Base-by-base conservation (phyloP, 2,797 vertebrate genomes). In the Coregonus sp. region DNA sequence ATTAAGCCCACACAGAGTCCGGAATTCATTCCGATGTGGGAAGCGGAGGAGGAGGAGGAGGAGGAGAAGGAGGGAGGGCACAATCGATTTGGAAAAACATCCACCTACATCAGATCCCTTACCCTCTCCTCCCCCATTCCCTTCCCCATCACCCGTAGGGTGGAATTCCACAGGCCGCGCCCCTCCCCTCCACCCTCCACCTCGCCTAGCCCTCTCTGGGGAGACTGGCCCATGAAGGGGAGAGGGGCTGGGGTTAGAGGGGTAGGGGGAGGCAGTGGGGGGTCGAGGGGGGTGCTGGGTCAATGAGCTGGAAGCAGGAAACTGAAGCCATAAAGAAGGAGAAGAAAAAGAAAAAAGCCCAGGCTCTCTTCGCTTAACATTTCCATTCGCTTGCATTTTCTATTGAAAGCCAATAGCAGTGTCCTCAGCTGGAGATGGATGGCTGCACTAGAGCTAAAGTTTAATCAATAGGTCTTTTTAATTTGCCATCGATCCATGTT, bases 381-480 rank as follows among this genome's bases (percentile, higher is more conserved):
- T 95, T 95, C 94, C 93, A 95, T 95, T 95, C 88, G 92, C 93
- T 94, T 94, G 92, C 94, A 94, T 94, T 94, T 95, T 94, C 92
- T 95, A 94, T 95, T 93, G 94, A 93, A 94, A 95, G 94, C 93
- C 94, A 94, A 94, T 95, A 93, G 92, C 90, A 88, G 91, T 91
- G 91, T 93, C 92, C 92, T 84, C 89, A 85, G 85, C 86, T 86
- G 4, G 90, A 94, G 94, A 95, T 95, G 93, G 94, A 95, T 94
- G 93, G 93, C 92, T 93, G 93, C 92, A 92, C 93, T 93, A 92
- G 90, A 95, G 94, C 94, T 94, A 94, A 94, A 93, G 93, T 94
- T 95, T 94, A 95, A 95, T 95, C 95, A 95, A 95, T 95, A 95
- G 93, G 90, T 92, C 93, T 95, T 95, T 95, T 94, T 94, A 95